Evolutionary conservation across 35 echinoderm and acorn worm genomes (phyloP), one percentile per base, ranked within the genome.

Genomic region (Heliocidaris erythrogramma): DNA sequence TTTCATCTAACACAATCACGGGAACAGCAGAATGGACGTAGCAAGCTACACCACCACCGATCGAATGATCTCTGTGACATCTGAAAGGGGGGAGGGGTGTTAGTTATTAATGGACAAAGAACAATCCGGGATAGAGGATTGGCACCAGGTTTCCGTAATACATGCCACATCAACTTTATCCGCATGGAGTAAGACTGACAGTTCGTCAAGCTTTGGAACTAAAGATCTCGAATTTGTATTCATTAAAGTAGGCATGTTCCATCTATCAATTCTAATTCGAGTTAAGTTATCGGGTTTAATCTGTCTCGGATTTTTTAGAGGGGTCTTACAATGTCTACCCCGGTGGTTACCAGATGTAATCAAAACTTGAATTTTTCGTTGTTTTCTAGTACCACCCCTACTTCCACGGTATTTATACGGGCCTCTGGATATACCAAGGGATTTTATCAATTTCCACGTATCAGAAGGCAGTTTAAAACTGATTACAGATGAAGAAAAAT

Each of bases 41-140:
- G 17, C 85, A 86, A 32, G 85, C 85, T 8, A 86, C 85, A 8
- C 85, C 85, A 32, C 85, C 85, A 5, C 85, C 85, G 31, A 32
- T 86, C 7, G 85, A 7, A 17, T 86, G 85, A 86, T 86, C 85
- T 86, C 85, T 27, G 31, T 86, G 5, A n/a, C 85, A 86, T 30
- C 85, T 27, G 85, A 86, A 86, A 86, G 85, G 85, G 85, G 85
- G 85, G 85, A 7, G 85, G 31, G n/a, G n/a, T n/a, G n/a, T n/a
- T 86, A 86, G 31, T 86, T 86, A 32, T 86, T n/a, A 32, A 86
- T 86, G 5, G 8, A 30, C 5, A 86, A n/a, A 86, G 85, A 86
- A 17, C 85, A 86, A 17, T 86, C 85, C 24, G 85, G 85, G 27
- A 86, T 86, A 32, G 27, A 86, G 31, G 85, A 86, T 32, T 86